Percentiles rank a stretch among this genome's conserved stretches.
phyloP scores from a whole-genome alignment of 1,140 invertebrate genomes.

The Tetramorium simillimum region DNA sequence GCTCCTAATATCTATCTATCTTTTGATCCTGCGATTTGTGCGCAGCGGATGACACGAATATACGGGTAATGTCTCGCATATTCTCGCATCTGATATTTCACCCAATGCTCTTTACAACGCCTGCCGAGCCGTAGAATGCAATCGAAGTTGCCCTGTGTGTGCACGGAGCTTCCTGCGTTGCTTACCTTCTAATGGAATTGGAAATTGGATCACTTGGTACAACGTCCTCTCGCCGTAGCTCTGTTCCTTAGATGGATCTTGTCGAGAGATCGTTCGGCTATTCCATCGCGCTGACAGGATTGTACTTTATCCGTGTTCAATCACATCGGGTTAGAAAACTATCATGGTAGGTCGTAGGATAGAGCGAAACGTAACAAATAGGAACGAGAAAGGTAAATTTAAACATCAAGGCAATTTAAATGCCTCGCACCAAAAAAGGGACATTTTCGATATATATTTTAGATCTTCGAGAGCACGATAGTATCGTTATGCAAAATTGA shows the following conservation, averaged over 20 bases:
- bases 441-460: neutral
- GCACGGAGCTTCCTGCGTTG: constrained; percentile 42
- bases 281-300: constrained; percentile 43
- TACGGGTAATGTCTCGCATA: neutral
- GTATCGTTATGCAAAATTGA: neutral
- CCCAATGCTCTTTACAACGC: constrained; percentile 38
- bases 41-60: neutral
- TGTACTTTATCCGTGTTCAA: constrained; percentile 54
- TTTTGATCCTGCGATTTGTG: neutral
- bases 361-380: constrained; percentile 4
- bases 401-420: neutral
- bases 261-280: constrained; percentile 30
- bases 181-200: constrained; percentile 63
- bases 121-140: constrained; percentile 30
- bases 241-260: constrained; percentile 31
- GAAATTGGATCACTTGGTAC: constrained; percentile 67
- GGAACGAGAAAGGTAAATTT: neutral
- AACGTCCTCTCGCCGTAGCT: constrained; percentile 31
- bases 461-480: neutral
- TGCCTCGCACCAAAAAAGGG: neutral
- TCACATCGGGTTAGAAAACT: constrained; percentile 43
- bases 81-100: constrained; percentile 50
- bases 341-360: constrained; percentile 3
- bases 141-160: constrained; percentile 26
- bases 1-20: neutral